phyloP scores from a whole-genome alignment of 2,113 vertebrate genomes.

The Himantopus leucocephalus region DNA sequence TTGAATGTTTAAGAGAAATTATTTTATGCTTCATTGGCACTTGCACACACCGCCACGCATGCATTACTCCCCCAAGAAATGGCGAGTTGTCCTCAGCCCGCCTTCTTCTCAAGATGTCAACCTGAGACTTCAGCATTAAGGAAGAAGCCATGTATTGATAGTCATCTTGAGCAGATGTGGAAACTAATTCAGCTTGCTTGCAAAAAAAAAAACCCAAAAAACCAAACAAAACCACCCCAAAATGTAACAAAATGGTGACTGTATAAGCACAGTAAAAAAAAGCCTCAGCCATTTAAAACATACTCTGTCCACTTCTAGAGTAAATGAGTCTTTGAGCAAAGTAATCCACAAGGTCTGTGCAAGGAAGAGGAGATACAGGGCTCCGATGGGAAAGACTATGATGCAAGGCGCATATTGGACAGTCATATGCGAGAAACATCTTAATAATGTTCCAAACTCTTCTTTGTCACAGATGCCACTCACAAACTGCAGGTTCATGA shows the following conservation, averaged over 20 bases:
- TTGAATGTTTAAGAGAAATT: not conserved
- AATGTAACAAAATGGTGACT: not conserved
- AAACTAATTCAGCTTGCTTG: not conserved
- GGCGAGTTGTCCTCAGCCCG: not conserved
- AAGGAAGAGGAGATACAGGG: not conserved
- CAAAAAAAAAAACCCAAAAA: not conserved
- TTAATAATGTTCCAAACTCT: not conserved
- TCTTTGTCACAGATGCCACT: not conserved
- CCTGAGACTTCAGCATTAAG: not conserved
- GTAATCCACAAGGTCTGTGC: not conserved
- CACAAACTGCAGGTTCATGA: not conserved
- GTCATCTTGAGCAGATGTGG: not conserved
- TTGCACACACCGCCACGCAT: not conserved
- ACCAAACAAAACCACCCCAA: not conserved
- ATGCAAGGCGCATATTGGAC: not conserved
- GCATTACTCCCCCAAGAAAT: not conserved
- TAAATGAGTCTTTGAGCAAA: not conserved
- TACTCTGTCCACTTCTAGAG: not conserved
- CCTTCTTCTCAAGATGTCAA: not conserved
- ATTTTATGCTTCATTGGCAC: not conserved
- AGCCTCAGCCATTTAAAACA: not conserved
- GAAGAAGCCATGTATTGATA: not conserved
- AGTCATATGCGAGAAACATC: not conserved
- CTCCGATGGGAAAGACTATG: not conserved
- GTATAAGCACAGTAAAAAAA: not conserved